Evolutionary conservation across 2,888 invertebrate species (phyloP).

Genomic region (Nemotelus nigrinus): DNA sequence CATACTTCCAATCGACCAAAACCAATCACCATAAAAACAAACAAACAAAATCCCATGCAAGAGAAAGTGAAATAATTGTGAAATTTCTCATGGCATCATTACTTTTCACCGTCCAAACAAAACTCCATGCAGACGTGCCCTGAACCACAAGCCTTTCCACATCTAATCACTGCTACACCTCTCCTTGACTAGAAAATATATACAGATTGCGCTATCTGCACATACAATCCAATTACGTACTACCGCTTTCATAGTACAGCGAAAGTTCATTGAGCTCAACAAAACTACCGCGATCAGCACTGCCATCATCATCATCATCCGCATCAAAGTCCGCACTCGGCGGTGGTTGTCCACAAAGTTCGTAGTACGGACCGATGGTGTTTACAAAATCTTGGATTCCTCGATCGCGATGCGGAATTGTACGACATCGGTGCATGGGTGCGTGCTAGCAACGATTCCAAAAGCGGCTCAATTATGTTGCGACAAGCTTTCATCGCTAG

Average conservation of each 20-base stretch:
- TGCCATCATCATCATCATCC: no score
- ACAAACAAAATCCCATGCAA: neutral
- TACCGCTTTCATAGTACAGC: neutral
- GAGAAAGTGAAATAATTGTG: constrained; percentile 41
- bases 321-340: neutral
- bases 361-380: constrained; percentile 26
- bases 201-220: no score
- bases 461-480: neutral
- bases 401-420: neutral
- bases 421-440: neutral
- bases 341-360: constrained; percentile 3
- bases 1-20: neutral
- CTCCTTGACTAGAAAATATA: no score
- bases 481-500: neutral
- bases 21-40: neutral
- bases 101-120: constrained; percentile 2
- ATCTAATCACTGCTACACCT: no score
- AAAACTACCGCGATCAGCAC: no score
- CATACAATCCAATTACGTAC: no score
- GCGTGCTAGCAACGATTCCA: no score
- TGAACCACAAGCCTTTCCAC: neutral
- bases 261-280: constrained; percentile 19
- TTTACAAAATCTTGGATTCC: neutral
- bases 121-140: neutral
- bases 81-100: constrained; percentile 9